Evolutionary conservation across 2,113 vertebrate species (phyloP).

Genomic region (Tragelaphus scriptus): DNA sequence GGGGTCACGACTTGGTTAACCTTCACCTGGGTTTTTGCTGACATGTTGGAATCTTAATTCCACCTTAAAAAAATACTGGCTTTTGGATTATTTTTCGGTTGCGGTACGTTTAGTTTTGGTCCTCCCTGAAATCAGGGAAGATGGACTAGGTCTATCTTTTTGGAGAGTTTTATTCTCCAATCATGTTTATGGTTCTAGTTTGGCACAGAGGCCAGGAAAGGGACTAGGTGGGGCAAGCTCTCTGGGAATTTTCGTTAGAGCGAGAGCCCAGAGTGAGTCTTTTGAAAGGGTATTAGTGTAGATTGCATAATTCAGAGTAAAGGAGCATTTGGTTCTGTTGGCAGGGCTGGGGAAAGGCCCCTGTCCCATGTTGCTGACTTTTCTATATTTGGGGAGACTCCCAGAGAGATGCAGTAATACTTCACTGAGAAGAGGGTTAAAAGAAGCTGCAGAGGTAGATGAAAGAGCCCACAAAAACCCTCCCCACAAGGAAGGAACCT

Average conservation of each 20-base stretch:
- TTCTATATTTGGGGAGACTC: too few species aligned
- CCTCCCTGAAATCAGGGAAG: background rate
- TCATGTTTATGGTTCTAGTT: background rate
- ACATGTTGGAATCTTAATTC: constrained; percentile 4
- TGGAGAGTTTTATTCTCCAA: background rate
- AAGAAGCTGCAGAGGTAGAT: background rate
- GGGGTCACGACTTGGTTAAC: background rate
- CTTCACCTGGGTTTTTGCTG: background rate
- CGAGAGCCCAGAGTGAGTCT: background rate
- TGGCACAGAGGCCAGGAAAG: background rate
- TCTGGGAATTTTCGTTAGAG: background rate
- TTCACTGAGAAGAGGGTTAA: background rate
- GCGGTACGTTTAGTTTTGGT: background rate
- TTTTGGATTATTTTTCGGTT: background rate
- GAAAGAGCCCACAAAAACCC: background rate
- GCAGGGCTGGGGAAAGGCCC: too few species aligned
- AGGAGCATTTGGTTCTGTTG: background rate
- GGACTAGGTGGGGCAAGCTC: background rate
- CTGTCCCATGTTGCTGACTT: too few species aligned
- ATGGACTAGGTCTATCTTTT: background rate
- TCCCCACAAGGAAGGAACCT: background rate
- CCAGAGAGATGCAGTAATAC: background rate
- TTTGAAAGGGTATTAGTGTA: background rate
- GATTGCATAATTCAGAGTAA: background rate
- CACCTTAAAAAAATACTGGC: background rate